Evolutionary conservation across 2,113 vertebrate species (phyloP).

Genomic region (Motacilla tschutschensis): DNA sequence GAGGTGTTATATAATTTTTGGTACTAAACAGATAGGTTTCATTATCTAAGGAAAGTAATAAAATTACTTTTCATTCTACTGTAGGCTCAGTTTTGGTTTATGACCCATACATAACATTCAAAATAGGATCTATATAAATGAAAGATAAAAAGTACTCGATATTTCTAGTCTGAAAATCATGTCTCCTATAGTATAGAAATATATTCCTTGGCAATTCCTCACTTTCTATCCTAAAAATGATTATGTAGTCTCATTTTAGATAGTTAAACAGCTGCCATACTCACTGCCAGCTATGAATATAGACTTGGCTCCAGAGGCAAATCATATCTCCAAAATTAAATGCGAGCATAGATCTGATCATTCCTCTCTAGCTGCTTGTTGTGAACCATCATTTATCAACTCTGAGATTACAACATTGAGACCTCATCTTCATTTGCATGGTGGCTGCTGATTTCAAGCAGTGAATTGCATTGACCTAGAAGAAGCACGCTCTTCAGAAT

Average conservation of each 20-base stretch:
- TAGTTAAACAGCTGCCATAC: slow-evolving; percentile 41
- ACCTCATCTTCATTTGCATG: not conserved
- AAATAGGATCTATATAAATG: slow-evolving; percentile 39
- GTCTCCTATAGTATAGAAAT: slow-evolving; percentile 42
- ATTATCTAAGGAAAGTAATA: slow-evolving; percentile 16
- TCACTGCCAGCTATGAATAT: slow-evolving; percentile 36
- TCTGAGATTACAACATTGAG: not conserved
- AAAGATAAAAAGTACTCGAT: slow-evolving; percentile 24
- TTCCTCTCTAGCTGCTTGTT: not conserved
- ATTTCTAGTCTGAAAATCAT: slow-evolving; percentile 21
- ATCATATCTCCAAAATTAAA: slow-evolving; percentile 41
- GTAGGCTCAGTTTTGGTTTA: slow-evolving; percentile 18
- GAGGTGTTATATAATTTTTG: slow-evolving; percentile 2
- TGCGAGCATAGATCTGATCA: not conserved
- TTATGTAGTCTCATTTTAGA: not conserved
- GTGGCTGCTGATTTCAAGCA: not conserved
- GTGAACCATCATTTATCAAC: not conserved
- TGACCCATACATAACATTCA: not conserved
- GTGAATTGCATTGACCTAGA: slow-evolving; percentile 5
- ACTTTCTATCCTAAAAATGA: slow-evolving; percentile 49
- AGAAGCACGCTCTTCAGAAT: not conserved
- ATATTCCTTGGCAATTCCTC: slow-evolving; percentile 29
- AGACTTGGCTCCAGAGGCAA: slow-evolving; percentile 54
- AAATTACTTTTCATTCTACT: slow-evolving; percentile 1
- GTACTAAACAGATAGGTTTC: slow-evolving; percentile 13